These are phyloP conservation scores for Semnornis frantzii DNA, from an alignment of 2,113 vertebrate genomes.

Conservation along the genomic window DNA sequence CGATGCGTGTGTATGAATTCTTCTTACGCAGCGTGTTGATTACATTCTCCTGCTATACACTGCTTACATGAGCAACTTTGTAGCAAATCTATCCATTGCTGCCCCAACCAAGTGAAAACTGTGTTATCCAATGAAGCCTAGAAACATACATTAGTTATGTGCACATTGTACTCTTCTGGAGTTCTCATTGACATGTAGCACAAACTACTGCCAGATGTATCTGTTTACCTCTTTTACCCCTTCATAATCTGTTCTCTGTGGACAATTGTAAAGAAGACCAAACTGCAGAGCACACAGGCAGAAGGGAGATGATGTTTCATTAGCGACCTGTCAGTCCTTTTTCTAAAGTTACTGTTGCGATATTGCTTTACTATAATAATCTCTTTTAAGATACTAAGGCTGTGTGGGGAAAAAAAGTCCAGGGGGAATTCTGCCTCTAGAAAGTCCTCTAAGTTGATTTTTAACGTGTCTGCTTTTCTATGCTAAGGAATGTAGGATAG, in stretches of 20 bases:
- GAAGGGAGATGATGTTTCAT: not conserved
- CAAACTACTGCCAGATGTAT: slow-evolving; percentile 30
- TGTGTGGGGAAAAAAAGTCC: not conserved
- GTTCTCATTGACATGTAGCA: not conserved
- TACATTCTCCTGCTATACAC: not conserved
- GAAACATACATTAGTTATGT: not conserved
- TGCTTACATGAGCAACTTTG: not conserved
- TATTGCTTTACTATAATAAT: not conserved
- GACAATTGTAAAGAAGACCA: not conserved
- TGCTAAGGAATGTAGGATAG: not conserved
- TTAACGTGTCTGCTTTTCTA: not conserved
- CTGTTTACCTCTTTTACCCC: slow-evolving; percentile 27
- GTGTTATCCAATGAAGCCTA: not conserved
- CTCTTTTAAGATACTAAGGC: not conserved
- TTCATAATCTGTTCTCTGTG: not conserved
- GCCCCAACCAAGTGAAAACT: not conserved
- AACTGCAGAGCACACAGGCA: not conserved
- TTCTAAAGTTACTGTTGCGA: not conserved
- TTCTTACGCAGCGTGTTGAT: not conserved
- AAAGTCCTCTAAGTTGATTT: not conserved
- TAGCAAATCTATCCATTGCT: not conserved
- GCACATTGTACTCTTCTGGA: not conserved
- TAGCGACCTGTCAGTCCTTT: not conserved
- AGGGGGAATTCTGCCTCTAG: not conserved
- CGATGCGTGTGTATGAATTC: not conserved